Evolutionary conservation across 2,888 invertebrate genomes (phyloP), one percentile per base, ranked within the genome.

Genomic region (Ceramica pisi): DNA sequence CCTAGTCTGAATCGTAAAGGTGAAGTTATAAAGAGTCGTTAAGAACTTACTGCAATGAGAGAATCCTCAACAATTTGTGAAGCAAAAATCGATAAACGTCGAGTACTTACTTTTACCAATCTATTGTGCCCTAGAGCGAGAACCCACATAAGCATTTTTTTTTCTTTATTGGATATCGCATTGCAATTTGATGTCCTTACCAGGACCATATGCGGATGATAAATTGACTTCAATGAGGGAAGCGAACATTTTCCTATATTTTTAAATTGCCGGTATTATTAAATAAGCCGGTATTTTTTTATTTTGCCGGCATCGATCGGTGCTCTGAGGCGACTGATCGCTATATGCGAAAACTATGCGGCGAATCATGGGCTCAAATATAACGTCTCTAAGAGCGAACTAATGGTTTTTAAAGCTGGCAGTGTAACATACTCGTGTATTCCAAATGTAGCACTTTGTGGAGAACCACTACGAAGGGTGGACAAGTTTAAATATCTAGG

Each of bases 161-260:
- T 71, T 75, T 75, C 64, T 74, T 75, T 77, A 79, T 84, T 75
- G 74, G 68, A 75, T 84, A 68, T 66, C 60, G 62, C 50, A 80
- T 75, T 77, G 63, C 71, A 82, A 69, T 84, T 75, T 75, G 50
- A 72, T 69, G 63, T 75, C 75, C 68, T 63, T 70, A 61, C 56
- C 75, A 82, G 67, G 71, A 50, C 66, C 67, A 63, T 65, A 59
- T 71, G 73, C 55, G 60, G 51, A 68, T 72, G 71, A 76, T 65
- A 76, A 74, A 79, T 76, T 71, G 67, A 63, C 57, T 71, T 65
- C 48, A 66, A 69, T 64, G 21, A 56, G 56, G 19, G 23, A 59
- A 62, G 35, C 48, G 31, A 63, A 63, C 44, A 35, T 19, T 48
- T 1, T 75, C 7, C 19, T 38, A 44, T 66, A 59, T 77, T 61